These are phyloP conservation scores for Dermochelys coriacea DNA, from an alignment of 2,797 vertebrate genomes.

Conservation along the genomic window DNA sequence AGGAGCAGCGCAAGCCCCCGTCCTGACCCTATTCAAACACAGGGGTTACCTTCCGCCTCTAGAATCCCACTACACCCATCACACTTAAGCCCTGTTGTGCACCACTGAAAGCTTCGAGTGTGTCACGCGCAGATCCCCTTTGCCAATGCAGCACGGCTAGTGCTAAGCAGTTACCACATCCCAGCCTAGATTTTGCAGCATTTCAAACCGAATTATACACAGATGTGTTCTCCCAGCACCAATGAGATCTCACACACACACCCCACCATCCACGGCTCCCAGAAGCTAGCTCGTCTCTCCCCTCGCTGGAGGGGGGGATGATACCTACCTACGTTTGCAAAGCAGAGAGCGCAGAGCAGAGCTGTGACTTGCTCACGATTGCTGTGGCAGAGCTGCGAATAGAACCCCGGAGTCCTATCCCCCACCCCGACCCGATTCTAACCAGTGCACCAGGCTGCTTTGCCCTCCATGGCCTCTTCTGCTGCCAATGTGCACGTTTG, in stretches of 20 bases:
- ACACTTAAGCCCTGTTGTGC: not conserved
- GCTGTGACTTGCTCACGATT: not conserved
- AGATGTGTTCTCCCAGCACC: not conserved
- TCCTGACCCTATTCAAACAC: not conserved
- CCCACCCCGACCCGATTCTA: no score
- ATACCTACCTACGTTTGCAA: not conserved
- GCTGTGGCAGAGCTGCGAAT: no score
- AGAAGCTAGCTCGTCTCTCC: no score
- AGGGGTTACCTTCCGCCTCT: not conserved
- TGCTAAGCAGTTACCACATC: not conserved
- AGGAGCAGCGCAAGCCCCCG: not conserved
- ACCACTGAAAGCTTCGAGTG: not conserved
- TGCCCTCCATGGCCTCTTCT: not conserved
- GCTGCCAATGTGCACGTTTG: not conserved
- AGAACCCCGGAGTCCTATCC: not conserved
- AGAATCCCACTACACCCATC: not conserved
- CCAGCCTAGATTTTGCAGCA: not conserved
- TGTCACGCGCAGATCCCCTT: no score
- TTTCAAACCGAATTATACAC: not conserved
- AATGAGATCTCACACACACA: not conserved
- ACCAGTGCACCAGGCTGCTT: no score
- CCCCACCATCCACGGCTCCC: no score
- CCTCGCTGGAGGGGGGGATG: not conserved
- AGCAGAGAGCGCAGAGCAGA: not conserved
- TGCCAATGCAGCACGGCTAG: not conserved